These are phyloP conservation scores for Zosterops hypoxanthus DNA, from an alignment of 2,113 vertebrate species.

Conservation along the genomic window DNA sequence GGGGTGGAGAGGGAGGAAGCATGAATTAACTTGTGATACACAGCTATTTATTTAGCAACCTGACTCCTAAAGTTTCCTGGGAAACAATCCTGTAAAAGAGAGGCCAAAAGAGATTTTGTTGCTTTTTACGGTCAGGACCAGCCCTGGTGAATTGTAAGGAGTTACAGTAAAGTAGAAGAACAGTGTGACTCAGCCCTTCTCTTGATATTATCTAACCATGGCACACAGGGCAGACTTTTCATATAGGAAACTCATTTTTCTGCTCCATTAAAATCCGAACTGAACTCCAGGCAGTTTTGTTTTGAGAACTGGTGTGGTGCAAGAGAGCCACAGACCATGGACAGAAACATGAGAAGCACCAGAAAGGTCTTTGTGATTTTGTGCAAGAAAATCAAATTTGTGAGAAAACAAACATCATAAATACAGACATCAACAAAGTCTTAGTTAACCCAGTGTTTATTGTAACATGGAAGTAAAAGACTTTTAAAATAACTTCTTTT, in stretches of 20 bases:
- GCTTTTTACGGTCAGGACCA: background rate
- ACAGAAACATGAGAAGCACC: background rate
- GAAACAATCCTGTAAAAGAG: background rate
- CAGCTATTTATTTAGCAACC: constrained; percentile 2
- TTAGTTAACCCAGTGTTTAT: background rate
- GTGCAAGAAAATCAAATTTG: background rate
- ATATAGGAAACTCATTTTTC: background rate
- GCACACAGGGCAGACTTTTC: background rate
- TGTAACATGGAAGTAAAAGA: background rate
- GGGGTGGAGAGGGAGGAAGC: background rate
- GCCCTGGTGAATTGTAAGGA: background rate
- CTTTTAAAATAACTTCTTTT: background rate
- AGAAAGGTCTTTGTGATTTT: background rate
- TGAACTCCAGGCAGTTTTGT: background rate
- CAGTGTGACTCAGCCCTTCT: background rate
- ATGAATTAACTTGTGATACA: background rate
- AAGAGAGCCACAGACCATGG: background rate
- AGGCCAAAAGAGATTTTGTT: background rate
- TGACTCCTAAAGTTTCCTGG: background rate
- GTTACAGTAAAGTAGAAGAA: background rate
- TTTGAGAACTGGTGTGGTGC: background rate
- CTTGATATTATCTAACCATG: background rate
- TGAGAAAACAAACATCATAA: background rate
- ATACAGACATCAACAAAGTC: background rate
- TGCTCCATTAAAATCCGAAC: background rate